Percentiles rank a stretch among this genome's conserved stretches.
These are phyloP conservation scores for Synanceia verrucosa DNA, from an alignment of 2,797 vertebrate genomes.

Conservation along the genomic window DNA sequence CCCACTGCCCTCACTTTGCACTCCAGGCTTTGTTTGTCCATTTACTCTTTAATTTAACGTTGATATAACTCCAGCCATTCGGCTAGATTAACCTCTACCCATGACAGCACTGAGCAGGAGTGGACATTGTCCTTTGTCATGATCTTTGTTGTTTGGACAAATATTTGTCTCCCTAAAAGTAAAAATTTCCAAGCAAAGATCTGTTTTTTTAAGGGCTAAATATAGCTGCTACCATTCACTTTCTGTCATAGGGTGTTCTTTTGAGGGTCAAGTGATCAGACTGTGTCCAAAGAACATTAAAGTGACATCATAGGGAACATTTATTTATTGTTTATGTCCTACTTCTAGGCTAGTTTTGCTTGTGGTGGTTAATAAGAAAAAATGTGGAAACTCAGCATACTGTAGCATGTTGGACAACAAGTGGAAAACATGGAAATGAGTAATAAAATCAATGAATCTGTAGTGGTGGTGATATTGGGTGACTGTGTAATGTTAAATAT, in stretches of 20 bases:
- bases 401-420: not conserved
- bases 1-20: conserved; percentile 39
- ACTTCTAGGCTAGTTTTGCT: not conserved
- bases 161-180: not conserved
- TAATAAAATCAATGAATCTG: not conserved
- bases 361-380: not conserved
- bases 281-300: not conserved
- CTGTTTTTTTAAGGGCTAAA: not conserved
- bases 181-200: conserved; percentile 11
- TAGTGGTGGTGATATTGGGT: not conserved
- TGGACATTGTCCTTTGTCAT: conserved; percentile 35
- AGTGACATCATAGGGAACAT: not conserved
- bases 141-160: conserved; percentile 7
- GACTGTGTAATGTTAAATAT: no score
- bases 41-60: conserved; percentile 60
- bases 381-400: not conserved
- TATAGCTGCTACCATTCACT: not conserved
- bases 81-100: conserved; percentile 21
- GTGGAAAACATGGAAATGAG: not conserved
- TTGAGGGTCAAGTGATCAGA: not conserved
- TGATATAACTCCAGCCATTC: conserved; percentile 56
- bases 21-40: conserved; percentile 37
- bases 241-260: conserved; percentile 1
- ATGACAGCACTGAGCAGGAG: conserved; percentile 12
- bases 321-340: not conserved